Percentiles rank a stretch among this genome's conserved stretches.
Evolutionary conservation across 2,113 vertebrate species (phyloP).

Genomic region (Zosterops borbonicus): DNA sequence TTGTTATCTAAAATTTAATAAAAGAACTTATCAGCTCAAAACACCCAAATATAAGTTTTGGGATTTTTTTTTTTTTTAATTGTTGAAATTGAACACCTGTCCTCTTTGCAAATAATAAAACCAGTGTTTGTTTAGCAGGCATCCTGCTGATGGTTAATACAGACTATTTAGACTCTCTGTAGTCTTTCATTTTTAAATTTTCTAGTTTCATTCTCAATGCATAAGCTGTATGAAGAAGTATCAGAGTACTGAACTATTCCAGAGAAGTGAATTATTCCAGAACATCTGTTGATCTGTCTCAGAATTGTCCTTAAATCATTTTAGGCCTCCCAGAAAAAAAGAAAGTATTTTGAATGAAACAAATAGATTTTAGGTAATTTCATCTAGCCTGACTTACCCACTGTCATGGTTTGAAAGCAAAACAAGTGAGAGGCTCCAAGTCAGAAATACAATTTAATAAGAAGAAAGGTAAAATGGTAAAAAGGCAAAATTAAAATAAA

Average conservation of each 20-base stretch:
- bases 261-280: background rate
- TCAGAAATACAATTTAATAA: no score
- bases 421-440: no score
- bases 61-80: background rate
- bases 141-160: background rate
- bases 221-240: background rate
- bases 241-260: background rate
- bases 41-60: background rate
- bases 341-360: background rate
- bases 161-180: background rate
- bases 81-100: background rate
- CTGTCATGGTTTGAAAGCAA: no score
- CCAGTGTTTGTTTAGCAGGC: background rate
- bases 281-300: background rate
- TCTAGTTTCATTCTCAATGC: background rate
- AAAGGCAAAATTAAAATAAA: no score
- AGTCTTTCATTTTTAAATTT: background rate
- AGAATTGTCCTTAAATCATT: background rate
- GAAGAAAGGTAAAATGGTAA: no score
- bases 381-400: background rate
- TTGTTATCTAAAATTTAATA: constrained; percentile 47
- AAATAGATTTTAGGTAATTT: background rate
- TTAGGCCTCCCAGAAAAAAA: background rate
- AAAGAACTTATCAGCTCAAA: background rate
- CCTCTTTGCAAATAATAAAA: background rate